Base-by-base conservation (phyloP, 1,140 invertebrate genomes). In the Drosophila nigromelanica region DNA sequence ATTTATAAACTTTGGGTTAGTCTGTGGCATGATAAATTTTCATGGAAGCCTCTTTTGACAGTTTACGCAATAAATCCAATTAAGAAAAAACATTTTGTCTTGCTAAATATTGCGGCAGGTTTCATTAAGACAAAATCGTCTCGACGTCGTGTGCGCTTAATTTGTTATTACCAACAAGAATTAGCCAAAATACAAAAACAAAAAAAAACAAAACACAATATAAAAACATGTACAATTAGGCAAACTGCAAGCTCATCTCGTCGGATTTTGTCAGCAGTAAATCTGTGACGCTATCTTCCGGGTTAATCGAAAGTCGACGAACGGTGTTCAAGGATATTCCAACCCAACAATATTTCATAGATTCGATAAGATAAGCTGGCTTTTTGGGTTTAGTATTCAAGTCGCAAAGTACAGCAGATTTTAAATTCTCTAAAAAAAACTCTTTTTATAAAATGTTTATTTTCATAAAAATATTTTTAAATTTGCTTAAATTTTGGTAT, bases 11-110 rank as follows among this genome's bases (percentile, higher is more conserved):
- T 64, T 76, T 42, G 70, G 62, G 43, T 43, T 55, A 75, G 68
- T 63, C 68, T 43, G 35, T 42, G 50, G 54, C 50, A 86, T 86
- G 78, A 87, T 87, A 76, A 76, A 89, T 87, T 87, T 82, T 52
- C 79, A 82, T 76, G 61, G 82, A 67, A 63, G 82, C 43, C 75
- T 67, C 72, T 82, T 43, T 76, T 71, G 82, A 87, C 82, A 89
- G 82, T 87, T 86, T 76, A 75, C 68, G 82, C 76, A 87, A 82
- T 87, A 87, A 78, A 86, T 81, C 61, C 72, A 86, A 86, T 86
- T 87, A 86, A 58, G 30, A 60, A 78, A 80, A 76, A 80, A 47
- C 55, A 66, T 51, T 78, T 78, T 78, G 59, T 73, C 69, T 68
- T 51, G 2, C 12, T 8, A 14, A 39, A 50, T 39, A 30, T 48